Evolutionary conservation across 2,888 invertebrate species (phyloP).

Genomic region (Spatulosminthurus flaviceps): DNA sequence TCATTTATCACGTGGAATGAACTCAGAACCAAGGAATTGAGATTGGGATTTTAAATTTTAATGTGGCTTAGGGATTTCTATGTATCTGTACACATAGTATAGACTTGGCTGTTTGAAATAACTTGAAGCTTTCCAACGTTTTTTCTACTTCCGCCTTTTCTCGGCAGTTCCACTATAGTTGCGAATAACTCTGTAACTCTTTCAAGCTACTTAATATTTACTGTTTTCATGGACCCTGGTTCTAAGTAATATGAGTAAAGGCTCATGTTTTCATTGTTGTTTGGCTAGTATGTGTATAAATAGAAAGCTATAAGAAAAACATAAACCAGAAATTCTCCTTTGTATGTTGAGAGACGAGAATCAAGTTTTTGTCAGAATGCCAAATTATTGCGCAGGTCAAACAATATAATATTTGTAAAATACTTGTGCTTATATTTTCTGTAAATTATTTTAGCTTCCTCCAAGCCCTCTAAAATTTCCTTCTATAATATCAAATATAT

Average conservation of each 20-base stretch:
- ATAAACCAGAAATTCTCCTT: too few species aligned
- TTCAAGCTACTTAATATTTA: neutral
- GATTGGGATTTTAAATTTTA: slow-evolving; percentile 38
- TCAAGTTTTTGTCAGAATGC: neutral
- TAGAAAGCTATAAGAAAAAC: too few species aligned
- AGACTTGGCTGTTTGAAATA: too few species aligned
- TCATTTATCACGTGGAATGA: slow-evolving; percentile 19
- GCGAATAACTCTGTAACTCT: neutral
- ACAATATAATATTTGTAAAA: neutral
- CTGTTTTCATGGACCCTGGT: slow-evolving; percentile 8
- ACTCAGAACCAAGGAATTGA: slow-evolving; percentile 1
- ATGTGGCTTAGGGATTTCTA: slow-evolving; percentile 38
- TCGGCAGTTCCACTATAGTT: neutral
- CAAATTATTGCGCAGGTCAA: slow-evolving; percentile 14
- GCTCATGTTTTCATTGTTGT: too few species aligned
- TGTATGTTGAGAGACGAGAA: neutral
- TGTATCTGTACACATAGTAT: too few species aligned
- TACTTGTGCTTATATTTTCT: neutral
- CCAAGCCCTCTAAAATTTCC: too few species aligned
- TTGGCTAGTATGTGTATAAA: too few species aligned
- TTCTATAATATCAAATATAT: too few species aligned
- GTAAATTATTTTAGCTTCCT: too few species aligned
- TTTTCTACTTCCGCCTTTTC: neutral
- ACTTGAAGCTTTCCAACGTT: slow-evolving; percentile 6
- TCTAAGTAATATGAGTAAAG: too few species aligned